These are phyloP conservation scores for Callyntrura sp. DNA, from an alignment of 2,888 invertebrate genomes.

Conservation along the genomic window DNA sequence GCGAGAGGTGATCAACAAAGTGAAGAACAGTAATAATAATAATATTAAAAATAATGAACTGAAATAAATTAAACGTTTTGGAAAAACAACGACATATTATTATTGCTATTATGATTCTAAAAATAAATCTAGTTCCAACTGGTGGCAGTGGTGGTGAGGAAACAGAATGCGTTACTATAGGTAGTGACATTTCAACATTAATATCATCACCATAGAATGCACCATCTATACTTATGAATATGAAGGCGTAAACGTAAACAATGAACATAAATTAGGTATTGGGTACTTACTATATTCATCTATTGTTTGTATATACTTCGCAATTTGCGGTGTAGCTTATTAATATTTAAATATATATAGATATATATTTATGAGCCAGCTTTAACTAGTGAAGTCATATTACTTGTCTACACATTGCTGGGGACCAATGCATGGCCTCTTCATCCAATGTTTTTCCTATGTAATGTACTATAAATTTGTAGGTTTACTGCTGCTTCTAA, in stretches of 20 bases:
- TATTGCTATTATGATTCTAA: neutral
- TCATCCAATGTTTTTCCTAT: neutral
- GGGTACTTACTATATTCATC: neutral
- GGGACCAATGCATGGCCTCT: neutral
- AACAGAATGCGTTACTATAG: neutral
- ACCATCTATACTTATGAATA: constrained; percentile 3
- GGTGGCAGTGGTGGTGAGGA: neutral
- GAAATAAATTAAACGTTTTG: neutral
- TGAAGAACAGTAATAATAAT: too few relatives aligned
- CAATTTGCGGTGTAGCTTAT: neutral
- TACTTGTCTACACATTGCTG: too few relatives aligned
- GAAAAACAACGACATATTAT: neutral
- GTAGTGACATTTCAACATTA: too few relatives aligned
- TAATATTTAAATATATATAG: too few relatives aligned
- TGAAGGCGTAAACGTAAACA: neutral
- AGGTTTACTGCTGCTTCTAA: neutral
- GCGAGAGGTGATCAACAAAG: too few relatives aligned
- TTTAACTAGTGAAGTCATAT: neutral
- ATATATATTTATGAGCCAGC: neutral
- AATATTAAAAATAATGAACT: too few relatives aligned
- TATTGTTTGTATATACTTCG: neutral
- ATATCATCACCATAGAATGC: neutral
- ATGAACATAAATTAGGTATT: neutral
- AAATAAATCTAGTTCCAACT: constrained; percentile 1
- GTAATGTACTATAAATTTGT: neutral